Base-by-base conservation (phyloP, 2,888 invertebrate species). In the Mythimna albipuncta region DNA sequence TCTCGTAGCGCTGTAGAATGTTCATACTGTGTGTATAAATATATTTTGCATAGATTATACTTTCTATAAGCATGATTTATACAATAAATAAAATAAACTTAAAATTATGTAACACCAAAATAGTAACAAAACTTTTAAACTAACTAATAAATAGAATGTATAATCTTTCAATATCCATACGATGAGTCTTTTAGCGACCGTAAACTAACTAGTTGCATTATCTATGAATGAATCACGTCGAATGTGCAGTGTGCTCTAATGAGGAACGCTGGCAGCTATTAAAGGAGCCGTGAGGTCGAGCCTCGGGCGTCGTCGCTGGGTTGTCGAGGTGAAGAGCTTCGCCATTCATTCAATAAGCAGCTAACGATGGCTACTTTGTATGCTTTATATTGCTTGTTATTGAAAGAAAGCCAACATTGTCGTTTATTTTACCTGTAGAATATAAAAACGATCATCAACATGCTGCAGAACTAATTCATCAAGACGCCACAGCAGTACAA, bases 401-500 rank as follows among this genome's bases (percentile, higher is more conserved):
- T 79, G 73, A 64, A 73, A 50, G 47, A 73, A 58, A 63, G 74
- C 54, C 64, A 75, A 75, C 3, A 54, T 54, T 64, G 79, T 19
- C n/a, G 35, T 44, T 35, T 67, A 26, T 44, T 50, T 61, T 67
- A 59, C 44, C 38, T 6, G 26, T 61, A 10, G 69, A 59, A 69
- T 58, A 41, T 50, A 35, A 67, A 57, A n/a, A 47, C 16, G 19
- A 44, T 44, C 52, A 44, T 59, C 41, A 35, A 52, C 26, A 35
- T 55, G 9, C 50, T 38, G 7, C 5, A 38, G 26, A 69, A 77
- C 47, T n/a, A 19, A 32, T 54, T 47, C 13, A 35, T 19, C 16
- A 7, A 13, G 50, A 6, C 50, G 6, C 35, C 32, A 13, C 13
- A 47, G 6, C 35, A 13, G 52, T 54, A n/a, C 47, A 47, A 13